A percentile compares a stretch with the other conserved stretches of the same genome.
Conservation (phyloP, 2,888 invertebrate genomes). For the Ganaspis brasiliensis region DNA sequence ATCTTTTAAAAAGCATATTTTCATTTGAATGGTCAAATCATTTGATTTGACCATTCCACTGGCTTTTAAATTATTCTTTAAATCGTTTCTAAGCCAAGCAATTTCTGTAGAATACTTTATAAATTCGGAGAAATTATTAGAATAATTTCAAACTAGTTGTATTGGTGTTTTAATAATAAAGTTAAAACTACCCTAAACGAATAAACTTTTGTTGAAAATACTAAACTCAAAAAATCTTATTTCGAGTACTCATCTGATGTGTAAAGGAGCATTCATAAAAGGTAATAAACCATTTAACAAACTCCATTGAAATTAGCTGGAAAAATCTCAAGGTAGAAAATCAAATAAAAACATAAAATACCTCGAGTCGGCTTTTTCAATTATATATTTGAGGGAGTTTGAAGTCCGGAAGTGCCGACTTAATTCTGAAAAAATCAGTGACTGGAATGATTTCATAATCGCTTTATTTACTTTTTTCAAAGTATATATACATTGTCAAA, state of each 20-base stretch:
- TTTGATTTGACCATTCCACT: too few species aligned
- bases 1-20: too few species aligned
- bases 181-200: background rate
- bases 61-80: too few species aligned
- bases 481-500: too few species aligned
- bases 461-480: too few species aligned
- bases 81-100: too few species aligned
- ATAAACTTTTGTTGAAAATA: background rate
- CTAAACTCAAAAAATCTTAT: conserved; percentile 1
- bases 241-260: conserved; percentile 1
- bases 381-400: background rate
- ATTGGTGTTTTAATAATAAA: background rate
- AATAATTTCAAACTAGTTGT: background rate
- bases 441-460: too few species aligned
- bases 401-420: too few species aligned
- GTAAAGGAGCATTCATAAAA: background rate
- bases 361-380: background rate
- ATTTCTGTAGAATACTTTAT: too few species aligned
- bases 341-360: conserved; percentile 31
- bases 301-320: conserved; percentile 23
- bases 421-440: too few species aligned
- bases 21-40: too few species aligned
- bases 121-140: too few species aligned
- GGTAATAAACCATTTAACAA: conserved; percentile 1
- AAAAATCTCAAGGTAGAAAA: conserved; percentile 7